These are phyloP conservation scores for Rhea americana DNA, from an alignment of 2,113 vertebrate genomes.

Conservation along the genomic window DNA sequence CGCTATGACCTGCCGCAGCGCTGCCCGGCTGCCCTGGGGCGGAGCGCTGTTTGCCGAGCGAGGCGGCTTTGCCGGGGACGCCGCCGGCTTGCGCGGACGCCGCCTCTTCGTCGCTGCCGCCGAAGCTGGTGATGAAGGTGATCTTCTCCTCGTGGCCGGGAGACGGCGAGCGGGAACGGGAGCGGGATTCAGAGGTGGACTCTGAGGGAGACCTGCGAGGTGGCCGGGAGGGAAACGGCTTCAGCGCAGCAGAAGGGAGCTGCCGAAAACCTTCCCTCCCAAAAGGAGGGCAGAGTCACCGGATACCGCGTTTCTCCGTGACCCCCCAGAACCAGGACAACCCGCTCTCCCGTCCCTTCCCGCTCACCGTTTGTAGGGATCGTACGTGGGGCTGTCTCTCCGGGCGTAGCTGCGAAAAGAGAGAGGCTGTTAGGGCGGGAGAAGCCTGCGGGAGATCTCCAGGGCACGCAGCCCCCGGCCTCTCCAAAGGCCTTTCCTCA, in stretches of 20 bases:
- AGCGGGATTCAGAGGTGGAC: conserved; percentile 87
- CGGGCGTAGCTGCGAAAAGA: conserved; percentile 85
- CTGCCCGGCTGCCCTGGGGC: conserved; percentile 75
- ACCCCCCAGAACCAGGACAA: no score
- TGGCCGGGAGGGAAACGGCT: accelerated
- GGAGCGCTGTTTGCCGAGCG: conserved; percentile 67
- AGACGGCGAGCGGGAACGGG: conserved; percentile 82
- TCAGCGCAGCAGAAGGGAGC: not conserved
- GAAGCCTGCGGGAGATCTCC: no score
- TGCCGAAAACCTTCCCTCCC: not conserved
- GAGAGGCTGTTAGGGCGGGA: not conserved
- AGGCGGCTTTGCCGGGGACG: conserved; percentile 60
- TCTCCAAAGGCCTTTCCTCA: not conserved
- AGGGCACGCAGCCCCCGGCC: no score
- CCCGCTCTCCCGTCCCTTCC: not conserved
- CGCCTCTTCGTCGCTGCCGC: conserved; percentile 92
- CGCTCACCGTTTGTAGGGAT: conserved; percentile 92
- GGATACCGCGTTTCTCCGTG: no score
- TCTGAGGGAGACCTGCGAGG: conserved; percentile 74
- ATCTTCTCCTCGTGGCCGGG: conserved; percentile 89
- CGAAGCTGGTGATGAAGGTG: conserved; percentile 96
- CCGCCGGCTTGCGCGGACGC: conserved; percentile 36
- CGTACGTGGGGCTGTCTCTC: conserved; percentile 94
- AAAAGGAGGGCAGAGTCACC: no score
- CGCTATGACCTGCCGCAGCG: conserved; percentile 88